phyloP scores from a whole-genome alignment of 2,113 vertebrate species.

The Cynocephalus volans region DNA sequence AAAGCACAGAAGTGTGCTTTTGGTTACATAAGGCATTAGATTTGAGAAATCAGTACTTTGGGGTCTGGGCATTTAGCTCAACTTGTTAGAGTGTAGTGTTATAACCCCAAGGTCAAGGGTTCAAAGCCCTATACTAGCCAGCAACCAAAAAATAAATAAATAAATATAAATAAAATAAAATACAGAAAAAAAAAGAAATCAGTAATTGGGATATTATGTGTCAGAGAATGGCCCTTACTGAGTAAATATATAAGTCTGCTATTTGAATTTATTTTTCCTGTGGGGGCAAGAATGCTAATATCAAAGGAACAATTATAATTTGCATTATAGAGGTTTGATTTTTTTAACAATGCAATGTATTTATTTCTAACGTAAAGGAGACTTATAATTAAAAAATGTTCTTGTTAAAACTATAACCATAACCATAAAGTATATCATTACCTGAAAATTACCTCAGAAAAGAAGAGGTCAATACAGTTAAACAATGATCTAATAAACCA shows the following conservation, averaged over 20 bases:
- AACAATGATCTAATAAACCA: background rate
- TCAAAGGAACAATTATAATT: background rate
- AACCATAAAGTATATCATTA: background rate
- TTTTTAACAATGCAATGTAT: background rate
- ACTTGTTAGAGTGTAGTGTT: too few relatives aligned
- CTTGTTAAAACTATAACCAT: slow-evolving; percentile 13
- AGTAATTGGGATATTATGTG: background rate
- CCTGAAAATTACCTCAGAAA: background rate
- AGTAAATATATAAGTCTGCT: background rate
- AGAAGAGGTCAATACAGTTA: background rate
- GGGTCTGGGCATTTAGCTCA: too few relatives aligned
- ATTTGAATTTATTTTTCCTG: slow-evolving; percentile 31
- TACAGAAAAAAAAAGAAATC: background rate
- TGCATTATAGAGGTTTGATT: background rate
- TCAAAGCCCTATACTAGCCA: too few relatives aligned
- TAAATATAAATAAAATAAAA: too few relatives aligned
- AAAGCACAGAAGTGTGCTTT: background rate
- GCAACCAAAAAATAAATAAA: too few relatives aligned
- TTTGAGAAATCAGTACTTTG: background rate
- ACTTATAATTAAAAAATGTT: background rate
- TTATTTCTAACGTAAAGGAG: background rate
- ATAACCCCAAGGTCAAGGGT: too few relatives aligned
- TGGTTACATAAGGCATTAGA: background rate
- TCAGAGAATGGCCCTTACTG: background rate
- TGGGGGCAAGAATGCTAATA: background rate